Evolutionary conservation across 1,140 invertebrate genomes (phyloP).

Genomic region (Myzus persicae): DNA sequence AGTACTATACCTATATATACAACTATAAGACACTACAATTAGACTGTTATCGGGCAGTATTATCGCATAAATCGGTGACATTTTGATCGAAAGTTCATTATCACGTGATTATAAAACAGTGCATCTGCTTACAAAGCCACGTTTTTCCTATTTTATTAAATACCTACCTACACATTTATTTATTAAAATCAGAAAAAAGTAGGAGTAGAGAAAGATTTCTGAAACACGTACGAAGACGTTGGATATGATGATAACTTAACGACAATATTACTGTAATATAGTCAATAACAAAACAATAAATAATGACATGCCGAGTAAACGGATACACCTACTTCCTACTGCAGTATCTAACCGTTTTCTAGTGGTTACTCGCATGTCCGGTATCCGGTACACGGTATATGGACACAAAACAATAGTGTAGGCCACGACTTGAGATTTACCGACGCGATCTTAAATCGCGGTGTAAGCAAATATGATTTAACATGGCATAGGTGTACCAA

Average conservation of each 20-base stretch:
- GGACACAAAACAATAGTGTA: neutral
- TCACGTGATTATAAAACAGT: neutral
- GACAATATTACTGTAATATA: neutral
- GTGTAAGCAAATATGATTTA: too few relatives aligned
- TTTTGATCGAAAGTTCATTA: neutral
- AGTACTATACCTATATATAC: neutral
- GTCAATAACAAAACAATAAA: neutral
- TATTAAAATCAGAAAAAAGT: neutral
- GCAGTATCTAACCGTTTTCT: neutral
- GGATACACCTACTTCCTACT: neutral
- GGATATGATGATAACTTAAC: neutral
- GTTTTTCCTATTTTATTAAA: neutral
- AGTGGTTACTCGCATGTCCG: too few relatives aligned
- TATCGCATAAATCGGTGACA: neutral
- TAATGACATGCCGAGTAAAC: neutral
- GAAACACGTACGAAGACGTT: neutral
- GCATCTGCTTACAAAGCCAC: neutral
- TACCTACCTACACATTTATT: neutral
- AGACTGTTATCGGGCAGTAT: neutral
- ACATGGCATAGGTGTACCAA: too few relatives aligned
- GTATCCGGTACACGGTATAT: neutral
- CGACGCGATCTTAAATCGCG: too few relatives aligned
- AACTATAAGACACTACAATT: too few relatives aligned
- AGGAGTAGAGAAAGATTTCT: neutral
- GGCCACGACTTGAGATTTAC: too few relatives aligned